A percentile compares a stretch with the other conserved stretches of the same genome.
phyloP scores from a whole-genome alignment of 2,888 invertebrate genomes.

The Tipula unca region DNA sequence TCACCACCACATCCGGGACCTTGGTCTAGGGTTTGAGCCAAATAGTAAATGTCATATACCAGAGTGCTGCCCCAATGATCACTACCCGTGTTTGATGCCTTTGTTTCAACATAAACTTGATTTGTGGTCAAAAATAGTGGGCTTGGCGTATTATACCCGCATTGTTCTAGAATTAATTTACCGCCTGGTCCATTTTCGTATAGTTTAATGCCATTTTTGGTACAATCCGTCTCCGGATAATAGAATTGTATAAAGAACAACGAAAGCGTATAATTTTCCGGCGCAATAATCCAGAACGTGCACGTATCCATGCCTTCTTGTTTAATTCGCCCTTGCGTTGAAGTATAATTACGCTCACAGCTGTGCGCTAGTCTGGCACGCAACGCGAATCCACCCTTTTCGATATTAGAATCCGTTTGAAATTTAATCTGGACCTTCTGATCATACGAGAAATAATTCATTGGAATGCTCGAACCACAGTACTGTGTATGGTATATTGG shows the following conservation, averaged over 20 bases:
- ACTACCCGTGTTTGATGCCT: constrained; percentile 38
- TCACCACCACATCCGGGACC: constrained; percentile 57
- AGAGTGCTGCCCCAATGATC: constrained; percentile 16
- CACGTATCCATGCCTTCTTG: constrained; percentile 46
- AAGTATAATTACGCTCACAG: constrained; percentile 65
- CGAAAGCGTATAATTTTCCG: constrained; percentile 58
- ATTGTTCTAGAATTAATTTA: constrained; percentile 43
- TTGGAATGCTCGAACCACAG: constrained; percentile 45
- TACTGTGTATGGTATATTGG: constrained; percentile 33
- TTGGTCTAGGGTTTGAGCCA: constrained; percentile 40
- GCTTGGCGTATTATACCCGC: constrained; percentile 46
- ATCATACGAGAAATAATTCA: constrained; percentile 45
- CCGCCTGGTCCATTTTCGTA: constrained; percentile 43
- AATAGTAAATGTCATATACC: constrained; percentile 23
- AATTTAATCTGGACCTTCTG: constrained; percentile 45
- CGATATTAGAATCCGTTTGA: constrained; percentile 38
- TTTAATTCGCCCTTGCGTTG: constrained; percentile 58
- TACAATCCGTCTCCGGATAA: constrained; percentile 36
- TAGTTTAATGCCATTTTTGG: constrained; percentile 40
- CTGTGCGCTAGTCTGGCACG: constrained; percentile 47
- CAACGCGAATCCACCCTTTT: constrained; percentile 57
- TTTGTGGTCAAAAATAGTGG: constrained; percentile 65
- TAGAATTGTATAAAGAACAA: constrained; percentile 53
- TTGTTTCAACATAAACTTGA: constrained; percentile 50
- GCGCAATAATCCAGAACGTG: constrained; percentile 55